phyloP scores from a whole-genome alignment of 2,888 invertebrate species.

The Lasioglossum figueresi region DNA sequence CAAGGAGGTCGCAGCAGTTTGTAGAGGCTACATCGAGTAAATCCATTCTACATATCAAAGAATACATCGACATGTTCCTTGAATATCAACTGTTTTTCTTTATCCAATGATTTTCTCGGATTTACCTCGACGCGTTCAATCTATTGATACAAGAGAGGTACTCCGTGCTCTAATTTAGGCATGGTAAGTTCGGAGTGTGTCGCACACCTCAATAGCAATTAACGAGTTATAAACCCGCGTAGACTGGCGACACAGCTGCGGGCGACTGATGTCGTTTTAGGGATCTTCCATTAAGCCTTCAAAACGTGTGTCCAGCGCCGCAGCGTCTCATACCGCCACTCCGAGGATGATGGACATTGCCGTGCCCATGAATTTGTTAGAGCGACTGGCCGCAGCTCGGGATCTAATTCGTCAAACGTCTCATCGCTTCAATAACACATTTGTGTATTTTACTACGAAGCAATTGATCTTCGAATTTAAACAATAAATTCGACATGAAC shows the following conservation, averaged over 20 bases:
- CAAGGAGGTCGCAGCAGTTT: too few species aligned
- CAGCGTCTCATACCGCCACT: not conserved
- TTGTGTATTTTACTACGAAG: not conserved
- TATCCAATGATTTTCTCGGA: not conserved
- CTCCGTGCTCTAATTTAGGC: not conserved
- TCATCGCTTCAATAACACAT: not conserved
- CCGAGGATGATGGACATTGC: not conserved
- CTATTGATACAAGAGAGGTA: not conserved
- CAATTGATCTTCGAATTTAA: not conserved
- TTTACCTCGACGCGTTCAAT: not conserved
- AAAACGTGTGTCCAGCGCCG: not conserved
- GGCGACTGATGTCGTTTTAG: not conserved
- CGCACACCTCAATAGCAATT: not conserved
- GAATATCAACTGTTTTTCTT: not conserved
- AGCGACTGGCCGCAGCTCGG: not conserved
- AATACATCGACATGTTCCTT: not conserved
- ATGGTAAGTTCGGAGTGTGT: not conserved
- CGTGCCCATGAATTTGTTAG: not conserved
- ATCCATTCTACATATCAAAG: not conserved
- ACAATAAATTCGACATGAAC: not conserved
- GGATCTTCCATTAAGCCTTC: slow-evolving; percentile 4
- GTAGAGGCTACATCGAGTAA: too few species aligned
- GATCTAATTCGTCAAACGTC: not conserved
- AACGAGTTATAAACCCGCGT: not conserved
- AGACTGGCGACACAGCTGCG: not conserved